Base-by-base conservation (phyloP, 2,888 invertebrate genomes). In the Andrena bucephala region DNA sequence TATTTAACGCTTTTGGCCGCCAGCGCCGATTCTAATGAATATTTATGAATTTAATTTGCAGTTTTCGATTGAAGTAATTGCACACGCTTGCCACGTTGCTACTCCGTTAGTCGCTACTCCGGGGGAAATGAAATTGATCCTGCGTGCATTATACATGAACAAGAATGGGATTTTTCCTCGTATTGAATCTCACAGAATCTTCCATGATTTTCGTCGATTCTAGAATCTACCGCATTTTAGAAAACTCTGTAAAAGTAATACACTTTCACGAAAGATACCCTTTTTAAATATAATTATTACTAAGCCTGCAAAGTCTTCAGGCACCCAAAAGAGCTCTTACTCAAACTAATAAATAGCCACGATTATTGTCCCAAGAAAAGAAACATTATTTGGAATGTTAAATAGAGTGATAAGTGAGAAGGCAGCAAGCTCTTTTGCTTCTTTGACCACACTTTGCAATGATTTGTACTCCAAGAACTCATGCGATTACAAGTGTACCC, bases 21-120 rank as follows among this genome's bases (percentile, higher is more conserved):
- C n/a, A 33, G 50, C 20, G 57, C 36, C 78, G 69, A 77, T 79
- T 81, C 78, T 63, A 67, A 72, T 81, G 72, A 81, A 81, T 81
- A 81, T 81, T 78, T 81, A 72, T 81, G 80, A 78, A 78, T 72
- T 67, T 72, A 60, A 72, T 72, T 66, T 52, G 50, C 70, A 29
- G 63, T 59, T 77, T 77, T 57, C 78, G 78, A 78, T 78, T 63
- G 77, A 62, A 48, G 54, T 52, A 62, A 73, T 73, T 42, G 76
- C 63, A 31, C 24, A 24, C n/a, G n/a, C 76, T 42, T 27, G 42
- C 13, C 31, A 16, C 0, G 31, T 27, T 31, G n/a, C 13, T 24
- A 16, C 2, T 16, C 42, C 13, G 42, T 42, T 42, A 42, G 16
- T 42, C 16, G 16, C 16, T 5, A 42, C 42, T 42, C 42, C 42